Evolutionary conservation across 2,113 vertebrate genomes (phyloP).

Genomic region (Indicator maculatus): DNA sequence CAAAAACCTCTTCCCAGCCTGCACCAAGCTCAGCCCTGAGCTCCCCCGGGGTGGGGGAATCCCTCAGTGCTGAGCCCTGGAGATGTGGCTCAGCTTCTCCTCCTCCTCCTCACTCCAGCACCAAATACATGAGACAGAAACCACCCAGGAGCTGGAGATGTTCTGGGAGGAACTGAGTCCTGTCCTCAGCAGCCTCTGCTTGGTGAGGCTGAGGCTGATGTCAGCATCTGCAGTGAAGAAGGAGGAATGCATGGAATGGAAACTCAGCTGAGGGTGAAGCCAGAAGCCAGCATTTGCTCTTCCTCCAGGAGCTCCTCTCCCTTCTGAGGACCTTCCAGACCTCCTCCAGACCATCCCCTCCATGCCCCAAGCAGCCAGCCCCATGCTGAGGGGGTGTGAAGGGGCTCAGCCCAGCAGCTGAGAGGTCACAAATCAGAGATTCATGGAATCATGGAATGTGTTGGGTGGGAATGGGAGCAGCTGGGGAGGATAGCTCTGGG

Average conservation of each 20-base stretch:
- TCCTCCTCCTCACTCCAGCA: neutral
- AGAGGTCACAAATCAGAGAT: no score
- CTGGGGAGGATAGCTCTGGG: no score
- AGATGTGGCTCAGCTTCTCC: neutral
- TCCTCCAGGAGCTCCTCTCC: rapidly evolving
- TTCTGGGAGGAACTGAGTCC: neutral
- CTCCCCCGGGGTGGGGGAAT: rapidly evolving
- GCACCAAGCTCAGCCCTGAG: neutral
- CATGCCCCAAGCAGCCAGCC: neutral
- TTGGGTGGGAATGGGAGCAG: no score
- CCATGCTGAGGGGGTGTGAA: neutral
- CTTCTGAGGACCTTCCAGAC: neutral
- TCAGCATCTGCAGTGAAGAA: neutral
- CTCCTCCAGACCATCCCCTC: neutral
- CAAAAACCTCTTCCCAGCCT: rapidly evolving
- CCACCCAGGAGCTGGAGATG: neutral
- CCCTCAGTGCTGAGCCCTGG: rapidly evolving
- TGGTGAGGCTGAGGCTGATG: neutral
- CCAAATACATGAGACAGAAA: conserved; percentile 6
- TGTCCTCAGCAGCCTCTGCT: neutral
- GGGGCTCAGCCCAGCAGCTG: neutral
- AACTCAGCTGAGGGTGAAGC: conserved; percentile 13
- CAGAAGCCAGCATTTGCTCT: neutral
- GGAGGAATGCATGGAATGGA: conserved; percentile 24
- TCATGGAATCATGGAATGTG: no score